Percentiles rank a stretch among this genome's conserved stretches.
phyloP scores from a whole-genome alignment of 2,797 vertebrate species.

The Picus viridis region DNA sequence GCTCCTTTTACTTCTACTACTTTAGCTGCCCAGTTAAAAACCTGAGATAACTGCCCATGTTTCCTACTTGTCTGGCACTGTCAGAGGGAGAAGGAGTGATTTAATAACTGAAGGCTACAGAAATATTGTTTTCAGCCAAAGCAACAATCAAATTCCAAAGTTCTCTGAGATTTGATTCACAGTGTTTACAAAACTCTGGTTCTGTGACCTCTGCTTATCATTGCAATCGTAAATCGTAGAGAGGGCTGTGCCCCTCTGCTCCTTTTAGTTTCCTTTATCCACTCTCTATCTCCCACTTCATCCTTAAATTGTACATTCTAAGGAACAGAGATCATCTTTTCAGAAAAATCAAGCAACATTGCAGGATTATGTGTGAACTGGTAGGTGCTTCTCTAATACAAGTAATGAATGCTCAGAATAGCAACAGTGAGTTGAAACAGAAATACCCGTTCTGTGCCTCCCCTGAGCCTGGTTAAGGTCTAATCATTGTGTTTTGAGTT shows the following conservation, averaged over 20 bases:
- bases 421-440: neutral
- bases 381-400: neutral
- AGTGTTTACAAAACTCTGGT: conserved; percentile 14
- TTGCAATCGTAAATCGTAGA: neutral
- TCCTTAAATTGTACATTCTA: neutral
- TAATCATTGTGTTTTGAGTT: neutral
- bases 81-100: neutral
- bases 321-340: neutral
- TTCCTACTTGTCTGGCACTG: neutral
- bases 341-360: neutral
- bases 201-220: conserved; percentile 31
- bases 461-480: neutral
- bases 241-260: neutral
- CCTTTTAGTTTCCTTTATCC: neutral
- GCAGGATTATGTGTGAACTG: neutral
- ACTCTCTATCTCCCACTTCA: neutral
- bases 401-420: neutral
- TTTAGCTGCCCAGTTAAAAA: neutral
- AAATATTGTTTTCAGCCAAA: conserved; percentile 28
- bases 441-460: neutral
- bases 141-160: conserved; percentile 22
- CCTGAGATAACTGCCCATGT: neutral
- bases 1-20: neutral
- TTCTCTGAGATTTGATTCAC: conserved; percentile 38
- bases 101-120: conserved; percentile 22